Evolutionary conservation across 1,140 invertebrate genomes (phyloP).

Genomic region (Pachyrhynchus sulphureomaculatus): DNA sequence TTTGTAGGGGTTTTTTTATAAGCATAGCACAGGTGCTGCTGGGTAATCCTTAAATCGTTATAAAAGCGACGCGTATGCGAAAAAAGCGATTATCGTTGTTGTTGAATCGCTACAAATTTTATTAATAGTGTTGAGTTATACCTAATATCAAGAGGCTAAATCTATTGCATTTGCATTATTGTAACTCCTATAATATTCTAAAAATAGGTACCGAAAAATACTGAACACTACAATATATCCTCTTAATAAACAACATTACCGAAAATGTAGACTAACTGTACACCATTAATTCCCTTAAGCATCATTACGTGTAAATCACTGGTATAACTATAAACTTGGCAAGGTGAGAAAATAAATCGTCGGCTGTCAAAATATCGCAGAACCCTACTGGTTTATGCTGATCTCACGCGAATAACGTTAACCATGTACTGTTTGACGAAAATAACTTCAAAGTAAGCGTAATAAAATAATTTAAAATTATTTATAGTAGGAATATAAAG

Average conservation of each 20-base stretch:
- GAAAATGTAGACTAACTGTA: slow-evolving; percentile 24
- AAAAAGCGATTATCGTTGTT: too few species aligned
- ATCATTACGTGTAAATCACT: slow-evolving; percentile 34
- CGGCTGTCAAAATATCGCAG: slow-evolving; percentile 30
- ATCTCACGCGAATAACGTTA: slow-evolving; percentile 19
- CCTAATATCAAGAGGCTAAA: too few species aligned
- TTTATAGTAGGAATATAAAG: too few species aligned
- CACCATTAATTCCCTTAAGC: slow-evolving; percentile 28
- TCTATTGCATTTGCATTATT: too few species aligned
- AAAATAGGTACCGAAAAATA: slow-evolving; percentile 3
- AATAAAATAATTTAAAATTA: slow-evolving; percentile 21
- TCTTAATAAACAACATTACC: slow-evolving; percentile 3
- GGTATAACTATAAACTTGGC: slow-evolving; percentile 33
- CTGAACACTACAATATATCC: slow-evolving; percentile 7
- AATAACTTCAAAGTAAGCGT: neutral
- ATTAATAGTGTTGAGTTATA: too few species aligned
- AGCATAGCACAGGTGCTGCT: too few species aligned
- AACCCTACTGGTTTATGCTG: slow-evolving; percentile 27
- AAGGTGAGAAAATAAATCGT: slow-evolving; percentile 32
- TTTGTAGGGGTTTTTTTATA: too few species aligned
- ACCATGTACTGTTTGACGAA: slow-evolving; percentile 1
- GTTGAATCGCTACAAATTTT: too few species aligned
- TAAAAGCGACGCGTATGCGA: too few species aligned
- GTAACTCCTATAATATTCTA: too few species aligned
- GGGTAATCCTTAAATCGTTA: too few species aligned